Conservation (phyloP, 1,140 invertebrate genomes). For the Steinernema feltiae region DNA sequence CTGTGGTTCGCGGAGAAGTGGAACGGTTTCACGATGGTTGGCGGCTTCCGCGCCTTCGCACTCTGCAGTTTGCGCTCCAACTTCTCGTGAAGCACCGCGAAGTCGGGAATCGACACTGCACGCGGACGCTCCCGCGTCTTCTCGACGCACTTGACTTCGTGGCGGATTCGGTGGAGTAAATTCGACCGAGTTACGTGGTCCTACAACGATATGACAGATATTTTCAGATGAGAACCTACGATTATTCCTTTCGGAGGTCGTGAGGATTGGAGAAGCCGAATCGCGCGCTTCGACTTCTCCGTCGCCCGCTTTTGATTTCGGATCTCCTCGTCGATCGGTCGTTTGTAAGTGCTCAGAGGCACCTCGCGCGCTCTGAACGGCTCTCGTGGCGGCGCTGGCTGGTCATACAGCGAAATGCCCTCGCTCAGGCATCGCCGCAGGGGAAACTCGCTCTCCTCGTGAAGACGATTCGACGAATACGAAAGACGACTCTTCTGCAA, state of each 20-base stretch:
- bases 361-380: background rate
- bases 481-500: constrained; percentile 5
- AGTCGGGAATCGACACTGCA: background rate
- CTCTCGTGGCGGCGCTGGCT: background rate
- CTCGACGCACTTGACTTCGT: background rate
- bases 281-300: background rate
- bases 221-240: background rate
- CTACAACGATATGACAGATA: background rate
- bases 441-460: background rate
- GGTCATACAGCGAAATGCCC: background rate
- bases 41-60: background rate
- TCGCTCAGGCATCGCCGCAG: background rate
- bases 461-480: background rate
- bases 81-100: background rate
- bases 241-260: background rate
- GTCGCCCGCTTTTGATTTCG: background rate
- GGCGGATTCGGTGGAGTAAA: background rate
- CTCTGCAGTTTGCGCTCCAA: background rate
- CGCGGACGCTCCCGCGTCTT: background rate
- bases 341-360: background rate
- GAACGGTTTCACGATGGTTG: background rate
- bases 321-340: background rate
- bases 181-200: background rate
- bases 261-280: background rate
- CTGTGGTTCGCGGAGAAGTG: background rate